Percentiles rank a stretch among this genome's conserved stretches.
Evolutionary conservation across 2,113 vertebrate species (phyloP).

Genomic region (Sphyrna mokarran): DNA sequence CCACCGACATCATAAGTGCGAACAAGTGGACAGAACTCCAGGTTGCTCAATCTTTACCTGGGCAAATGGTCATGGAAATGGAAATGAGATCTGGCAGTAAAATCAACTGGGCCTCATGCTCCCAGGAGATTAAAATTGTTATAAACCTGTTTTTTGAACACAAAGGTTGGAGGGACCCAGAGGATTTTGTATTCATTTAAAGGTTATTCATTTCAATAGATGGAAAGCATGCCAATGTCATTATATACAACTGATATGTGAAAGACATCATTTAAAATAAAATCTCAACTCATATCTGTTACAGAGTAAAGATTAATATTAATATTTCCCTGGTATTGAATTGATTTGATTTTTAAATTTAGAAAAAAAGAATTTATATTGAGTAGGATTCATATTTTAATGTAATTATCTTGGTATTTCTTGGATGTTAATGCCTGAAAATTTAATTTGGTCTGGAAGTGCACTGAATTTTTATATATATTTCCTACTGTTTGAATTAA

Average conservation of each 20-base stretch:
- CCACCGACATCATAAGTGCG: too few species aligned
- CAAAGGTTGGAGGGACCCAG: not conserved
- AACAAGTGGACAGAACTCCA: not conserved
- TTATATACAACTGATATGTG: not conserved
- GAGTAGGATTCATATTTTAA: not conserved
- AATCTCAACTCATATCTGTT: not conserved
- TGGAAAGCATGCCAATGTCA: not conserved
- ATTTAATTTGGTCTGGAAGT: not conserved
- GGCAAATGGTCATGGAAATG: not conserved
- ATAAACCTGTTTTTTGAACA: not conserved
- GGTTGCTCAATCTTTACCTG: not conserved
- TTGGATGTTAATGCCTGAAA: not conserved
- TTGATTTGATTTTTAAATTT: not conserved
- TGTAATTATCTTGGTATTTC: not conserved
- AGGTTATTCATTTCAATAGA: not conserved
- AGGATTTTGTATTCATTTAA: not conserved
- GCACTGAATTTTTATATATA: not conserved
- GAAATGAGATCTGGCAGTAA: not conserved
- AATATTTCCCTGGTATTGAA: not conserved
- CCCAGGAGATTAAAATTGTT: not conserved
- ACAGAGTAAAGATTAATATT: not conserved
- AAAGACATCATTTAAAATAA: not conserved
- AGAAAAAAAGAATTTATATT: not conserved
- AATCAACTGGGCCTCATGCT: not conserved
- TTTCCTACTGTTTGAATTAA: not conserved